A percentile compares a stretch with the other conserved stretches of the same genome.
These are phyloP conservation scores for Pseudomugil gertrudae DNA, from an alignment of 2,797 vertebrate species.

Conservation along the genomic window DNA sequence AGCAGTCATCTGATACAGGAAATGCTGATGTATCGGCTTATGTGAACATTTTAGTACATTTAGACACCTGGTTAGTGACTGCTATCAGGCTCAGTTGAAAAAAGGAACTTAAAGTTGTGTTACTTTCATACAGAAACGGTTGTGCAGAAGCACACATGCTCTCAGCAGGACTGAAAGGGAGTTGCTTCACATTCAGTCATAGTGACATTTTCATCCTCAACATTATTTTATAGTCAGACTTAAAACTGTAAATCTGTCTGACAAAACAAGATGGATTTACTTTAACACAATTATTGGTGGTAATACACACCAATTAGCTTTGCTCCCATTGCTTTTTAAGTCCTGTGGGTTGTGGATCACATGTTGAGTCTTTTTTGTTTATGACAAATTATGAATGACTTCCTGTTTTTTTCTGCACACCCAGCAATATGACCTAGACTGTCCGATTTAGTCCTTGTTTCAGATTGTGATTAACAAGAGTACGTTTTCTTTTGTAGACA, in stretches of 20 bases:
- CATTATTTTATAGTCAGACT: not conserved
- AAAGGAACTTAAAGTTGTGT: not conserved
- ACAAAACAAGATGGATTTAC: too few species aligned
- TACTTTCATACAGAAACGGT: not conserved
- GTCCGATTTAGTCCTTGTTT: not conserved
- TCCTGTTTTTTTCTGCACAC: not conserved
- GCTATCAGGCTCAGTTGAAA: not conserved
- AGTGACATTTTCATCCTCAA: not conserved
- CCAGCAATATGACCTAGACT: not conserved
- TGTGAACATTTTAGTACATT: conserved; percentile 18
- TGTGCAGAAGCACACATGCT: not conserved
- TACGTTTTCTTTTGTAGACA: too few species aligned
- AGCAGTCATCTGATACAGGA: conserved; percentile 22
- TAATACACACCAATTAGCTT: not conserved
- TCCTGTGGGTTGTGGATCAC: conserved; percentile 5
- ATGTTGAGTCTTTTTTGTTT: not conserved
- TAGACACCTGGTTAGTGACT: not conserved
- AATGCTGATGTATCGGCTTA: conserved; percentile 15
- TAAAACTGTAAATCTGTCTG: too few species aligned
- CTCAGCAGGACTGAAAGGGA: conserved; percentile 6
- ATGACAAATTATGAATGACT: not conserved
- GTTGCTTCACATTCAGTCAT: not conserved
- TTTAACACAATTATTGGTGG: not conserved
- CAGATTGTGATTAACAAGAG: not conserved
- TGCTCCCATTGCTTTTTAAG: not conserved